Percentiles rank a stretch among this genome's conserved stretches.
Conservation (phyloP, 2,797 vertebrate species). For the Hapalemur alaotrensis region DNA sequence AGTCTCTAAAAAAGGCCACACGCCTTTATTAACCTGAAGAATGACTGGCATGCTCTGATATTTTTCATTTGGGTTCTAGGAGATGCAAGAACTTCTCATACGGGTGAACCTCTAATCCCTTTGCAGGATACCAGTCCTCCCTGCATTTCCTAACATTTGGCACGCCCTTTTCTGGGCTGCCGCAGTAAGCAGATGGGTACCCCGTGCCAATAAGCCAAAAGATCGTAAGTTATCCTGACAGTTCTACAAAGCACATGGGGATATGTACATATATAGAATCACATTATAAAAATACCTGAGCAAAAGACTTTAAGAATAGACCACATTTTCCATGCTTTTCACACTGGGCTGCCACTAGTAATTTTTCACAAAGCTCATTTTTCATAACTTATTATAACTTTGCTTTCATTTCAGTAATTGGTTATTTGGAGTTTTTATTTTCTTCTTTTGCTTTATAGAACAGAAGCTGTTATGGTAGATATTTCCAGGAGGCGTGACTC, state of each 20-base stretch:
- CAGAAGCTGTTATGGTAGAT: not conserved
- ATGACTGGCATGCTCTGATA: not conserved
- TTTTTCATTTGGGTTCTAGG: not conserved
- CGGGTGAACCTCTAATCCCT: not conserved
- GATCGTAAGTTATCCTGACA: not conserved
- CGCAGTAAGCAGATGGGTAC: not conserved
- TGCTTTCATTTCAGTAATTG: not conserved
- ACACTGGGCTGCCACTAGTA: not conserved
- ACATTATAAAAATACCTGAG: not conserved
- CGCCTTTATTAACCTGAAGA: not conserved
- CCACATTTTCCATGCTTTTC: not conserved
- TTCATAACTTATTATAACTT: not conserved
- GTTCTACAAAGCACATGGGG: not conserved
- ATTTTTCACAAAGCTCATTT: not conserved
- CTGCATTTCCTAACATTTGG: not conserved
- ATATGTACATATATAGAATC: not conserved
- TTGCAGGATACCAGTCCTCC: not conserved
- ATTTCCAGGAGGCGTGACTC: not conserved
- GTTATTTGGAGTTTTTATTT: not conserved
- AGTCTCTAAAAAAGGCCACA: not conserved
- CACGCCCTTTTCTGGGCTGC: not conserved
- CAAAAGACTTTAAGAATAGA: not conserved
- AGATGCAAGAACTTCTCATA: not conserved
- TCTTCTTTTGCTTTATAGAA: not conserved
- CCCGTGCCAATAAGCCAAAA: not conserved